Percentiles rank a stretch among this genome's conserved stretches.
These are phyloP conservation scores for Rhingia rostrata DNA, from an alignment of 2,888 invertebrate genomes.

Conservation along the genomic window DNA sequence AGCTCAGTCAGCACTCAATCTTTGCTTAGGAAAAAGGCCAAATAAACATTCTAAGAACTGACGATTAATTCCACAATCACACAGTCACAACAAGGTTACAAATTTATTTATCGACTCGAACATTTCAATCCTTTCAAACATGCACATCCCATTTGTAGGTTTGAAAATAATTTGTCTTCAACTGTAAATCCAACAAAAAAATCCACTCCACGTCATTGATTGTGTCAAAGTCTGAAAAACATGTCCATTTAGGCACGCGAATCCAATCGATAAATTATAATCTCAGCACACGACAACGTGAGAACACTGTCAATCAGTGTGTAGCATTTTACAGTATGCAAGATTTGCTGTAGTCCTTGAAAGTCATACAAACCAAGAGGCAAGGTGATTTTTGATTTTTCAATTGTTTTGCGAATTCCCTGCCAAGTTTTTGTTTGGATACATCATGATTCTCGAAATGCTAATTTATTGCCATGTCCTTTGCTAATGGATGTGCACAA, in stretches of 20 bases:
- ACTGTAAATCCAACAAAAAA: too few species aligned
- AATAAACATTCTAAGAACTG: too few species aligned
- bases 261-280: constrained; percentile 31
- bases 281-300: constrained; percentile 7
- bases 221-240: background rate
- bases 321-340: background rate
- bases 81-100: too few species aligned
- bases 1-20: too few species aligned
- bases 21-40: too few species aligned
- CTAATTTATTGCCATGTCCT: constrained; percentile 41
- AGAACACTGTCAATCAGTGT: constrained; percentile 20
- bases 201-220: too few species aligned
- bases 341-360: constrained; percentile 12
- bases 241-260: constrained; percentile 14
- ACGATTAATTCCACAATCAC: too few species aligned
- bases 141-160: too few species aligned
- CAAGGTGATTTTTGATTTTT: constrained; percentile 2
- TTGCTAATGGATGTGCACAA: constrained; percentile 29
- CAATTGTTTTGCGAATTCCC: background rate
- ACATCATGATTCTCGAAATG: constrained; percentile 3
- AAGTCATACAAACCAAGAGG: background rate
- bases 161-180: too few species aligned
- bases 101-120: too few species aligned
- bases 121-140: too few species aligned
- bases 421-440: background rate